Evolutionary conservation across 2,888 invertebrate genomes (phyloP), one percentile per base, ranked within the genome.

Genomic region (Itoplectis maculator): DNA sequence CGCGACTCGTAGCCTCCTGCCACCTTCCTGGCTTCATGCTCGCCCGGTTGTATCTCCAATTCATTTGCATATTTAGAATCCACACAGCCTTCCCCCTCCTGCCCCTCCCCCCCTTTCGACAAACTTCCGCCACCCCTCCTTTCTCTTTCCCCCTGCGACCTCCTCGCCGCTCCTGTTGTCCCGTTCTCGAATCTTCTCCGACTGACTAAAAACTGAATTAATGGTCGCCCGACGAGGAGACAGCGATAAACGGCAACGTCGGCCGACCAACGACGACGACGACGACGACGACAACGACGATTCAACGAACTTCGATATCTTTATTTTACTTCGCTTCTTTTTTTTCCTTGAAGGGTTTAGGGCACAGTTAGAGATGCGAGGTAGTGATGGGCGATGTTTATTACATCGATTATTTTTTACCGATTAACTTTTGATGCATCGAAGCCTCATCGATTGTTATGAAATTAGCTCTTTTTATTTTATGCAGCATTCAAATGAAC

Each of bases 11-110:
- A n/a, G n/a, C n/a, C n/a, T n/a, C n/a, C n/a, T 80, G 88, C 87
- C 73, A 90, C 90, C 89, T 90, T 88, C 89, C 86, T 87, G 77
- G 80, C 83, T 88, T 90, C 88, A 88, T 91, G 88, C 86, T 90
- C 79, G 87, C 91, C 90, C 90, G 88, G 86, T 91, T 88, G 86
- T 89, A 91, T 91, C 89, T 90, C 88, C 88, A 86, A 91, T 90
- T 91, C 90, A 90, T 91, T 91, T 91, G 91, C 91, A 91, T 91
- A 91, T 91, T 91, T 89, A 88, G 89, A 85, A 90, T 88, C 86
- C 69, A 29, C 80, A 63, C 70, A 83, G 63, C 29, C 42, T 37
- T 74, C 70, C 65, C 70, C 76, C 51, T 80, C 86, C 85, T 86
- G 81, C 82, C 54, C 40, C 35, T 29, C 47, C 87, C 72, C 70